phyloP scores from a whole-genome alignment of 2,113 vertebrate species.

The Calonectris borealis region DNA sequence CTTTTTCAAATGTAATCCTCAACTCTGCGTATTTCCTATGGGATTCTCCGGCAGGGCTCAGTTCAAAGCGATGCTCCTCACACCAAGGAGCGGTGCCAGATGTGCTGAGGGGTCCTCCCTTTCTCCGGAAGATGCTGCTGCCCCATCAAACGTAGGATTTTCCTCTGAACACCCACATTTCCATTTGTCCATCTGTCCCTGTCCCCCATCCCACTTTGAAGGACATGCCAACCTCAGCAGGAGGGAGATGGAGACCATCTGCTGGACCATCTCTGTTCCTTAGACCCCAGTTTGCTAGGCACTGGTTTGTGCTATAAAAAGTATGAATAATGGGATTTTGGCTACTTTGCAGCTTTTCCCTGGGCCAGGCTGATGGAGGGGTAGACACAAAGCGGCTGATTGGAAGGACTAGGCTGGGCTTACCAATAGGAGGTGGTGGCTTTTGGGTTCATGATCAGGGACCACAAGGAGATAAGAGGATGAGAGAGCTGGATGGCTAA shows the following conservation, averaged over 20 bases:
- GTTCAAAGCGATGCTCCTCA: rapidly evolving
- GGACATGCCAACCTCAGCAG: not conserved
- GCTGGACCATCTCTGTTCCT: not conserved
- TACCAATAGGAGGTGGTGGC: not conserved
- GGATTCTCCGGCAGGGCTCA: rapidly evolving
- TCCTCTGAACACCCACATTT: not conserved
- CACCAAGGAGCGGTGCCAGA: rapidly evolving
- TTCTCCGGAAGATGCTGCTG: not conserved
- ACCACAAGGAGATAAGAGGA: not conserved
- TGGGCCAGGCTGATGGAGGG: not conserved
- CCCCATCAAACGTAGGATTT: not conserved
- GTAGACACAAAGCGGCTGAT: not conserved
- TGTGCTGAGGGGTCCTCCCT: not conserved
- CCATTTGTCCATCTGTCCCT: not conserved
- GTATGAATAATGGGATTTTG: not conserved
- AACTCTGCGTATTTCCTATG: rapidly evolving
- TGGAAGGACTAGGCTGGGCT: not conserved
- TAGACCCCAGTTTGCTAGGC: not conserved
- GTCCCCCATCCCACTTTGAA: not conserved
- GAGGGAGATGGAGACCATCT: not conserved
- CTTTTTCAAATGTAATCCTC: not conserved
- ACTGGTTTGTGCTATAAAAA: not conserved
- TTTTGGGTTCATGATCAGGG: not conserved
- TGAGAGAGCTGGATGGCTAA: not conserved
- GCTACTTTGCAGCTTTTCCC: not conserved